Conservation (phyloP, 1,140 invertebrate species). For the Drosophila athabasca region DNA sequence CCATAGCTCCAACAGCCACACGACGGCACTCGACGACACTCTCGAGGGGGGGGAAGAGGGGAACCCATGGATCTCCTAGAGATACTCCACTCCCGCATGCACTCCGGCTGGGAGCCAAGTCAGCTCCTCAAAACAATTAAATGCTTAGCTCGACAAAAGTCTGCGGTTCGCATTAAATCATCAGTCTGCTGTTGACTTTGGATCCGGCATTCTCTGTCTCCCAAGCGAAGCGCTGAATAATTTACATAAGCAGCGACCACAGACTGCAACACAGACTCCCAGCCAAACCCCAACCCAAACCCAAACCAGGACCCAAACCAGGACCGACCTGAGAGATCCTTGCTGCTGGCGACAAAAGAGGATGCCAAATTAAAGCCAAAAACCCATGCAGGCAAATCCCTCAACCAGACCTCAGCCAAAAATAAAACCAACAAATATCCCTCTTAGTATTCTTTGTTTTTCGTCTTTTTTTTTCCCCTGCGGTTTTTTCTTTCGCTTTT, state of each 20-base stretch:
- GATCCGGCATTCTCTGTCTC: slow-evolving; percentile 27
- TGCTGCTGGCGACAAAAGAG: slow-evolving; percentile 43
- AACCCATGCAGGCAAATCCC: slow-evolving; percentile 79
- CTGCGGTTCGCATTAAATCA: slow-evolving; percentile 81
- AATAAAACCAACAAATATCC: slow-evolving; percentile 47
- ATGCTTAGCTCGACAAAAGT: slow-evolving; percentile 81
- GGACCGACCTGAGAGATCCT: slow-evolving; percentile 27
- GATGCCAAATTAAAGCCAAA: slow-evolving; percentile 76
- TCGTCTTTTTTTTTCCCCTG: slow-evolving; percentile 16
- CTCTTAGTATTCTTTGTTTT: slow-evolving; percentile 28
- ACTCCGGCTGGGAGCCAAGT: slow-evolving; percentile 9
- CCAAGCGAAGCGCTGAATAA: slow-evolving; percentile 60
- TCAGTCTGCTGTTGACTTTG: slow-evolving; percentile 68
- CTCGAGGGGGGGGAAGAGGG: slow-evolving; percentile 8
- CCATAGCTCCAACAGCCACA: slow-evolving; percentile 4
- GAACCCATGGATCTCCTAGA: slow-evolving; percentile 14
- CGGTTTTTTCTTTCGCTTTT: slow-evolving; percentile 17
- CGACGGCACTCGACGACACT: slow-evolving; percentile 15
- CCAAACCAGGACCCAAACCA: neutral
- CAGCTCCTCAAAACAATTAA: slow-evolving; percentile 73
- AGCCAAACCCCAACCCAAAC: neutral
- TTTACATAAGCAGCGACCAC: slow-evolving; percentile 79
- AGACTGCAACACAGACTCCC: slow-evolving; percentile 51
- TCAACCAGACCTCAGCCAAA: slow-evolving; percentile 57
- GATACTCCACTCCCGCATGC: neutral